A percentile compares a stretch with the other conserved stretches of the same genome.
These are phyloP conservation scores for Phyllotreta cruciferae DNA, from an alignment of 2,888 invertebrate species.

Conservation along the genomic window DNA sequence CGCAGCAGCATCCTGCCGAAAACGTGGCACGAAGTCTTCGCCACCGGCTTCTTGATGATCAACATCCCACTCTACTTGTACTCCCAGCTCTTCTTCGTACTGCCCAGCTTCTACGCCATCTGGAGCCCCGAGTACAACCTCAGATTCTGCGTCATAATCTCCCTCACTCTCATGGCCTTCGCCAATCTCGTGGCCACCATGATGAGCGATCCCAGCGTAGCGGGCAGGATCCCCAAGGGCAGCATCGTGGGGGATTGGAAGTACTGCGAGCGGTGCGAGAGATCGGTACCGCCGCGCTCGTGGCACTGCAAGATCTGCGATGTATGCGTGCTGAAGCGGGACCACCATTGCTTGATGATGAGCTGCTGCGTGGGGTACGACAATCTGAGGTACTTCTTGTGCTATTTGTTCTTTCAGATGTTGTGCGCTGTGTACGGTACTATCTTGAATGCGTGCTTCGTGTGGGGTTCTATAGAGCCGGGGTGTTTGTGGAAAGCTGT, in stretches of 20 bases:
- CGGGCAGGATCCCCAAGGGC: constrained; percentile 64
- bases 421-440: constrained; percentile 75
- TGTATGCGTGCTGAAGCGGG: constrained; percentile 84
- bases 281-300: constrained; percentile 78
- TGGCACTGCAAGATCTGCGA: constrained; percentile 90
- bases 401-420: constrained; percentile 77
- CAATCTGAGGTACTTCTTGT: constrained; percentile 86
- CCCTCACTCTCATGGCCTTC: constrained; percentile 77
- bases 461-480: constrained; percentile 67
- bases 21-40: constrained; percentile 51
- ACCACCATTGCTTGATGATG: constrained; percentile 89
- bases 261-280: constrained; percentile 80
- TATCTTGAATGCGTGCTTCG: constrained; percentile 73
- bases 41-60: constrained; percentile 59
- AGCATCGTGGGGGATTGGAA: constrained; percentile 70
- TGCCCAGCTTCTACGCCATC: constrained; percentile 70
- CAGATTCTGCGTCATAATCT: constrained; percentile 70
- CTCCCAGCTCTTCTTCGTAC: constrained; percentile 77
- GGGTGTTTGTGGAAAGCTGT: constrained; percentile 64
- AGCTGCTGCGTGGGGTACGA: constrained; percentile 86
- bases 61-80: constrained; percentile 72
- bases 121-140: constrained; percentile 65
- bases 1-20: constrained; percentile 54
- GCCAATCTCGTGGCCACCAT: constrained; percentile 80
- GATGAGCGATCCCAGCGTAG: constrained; percentile 78